A percentile compares a stretch with the other conserved stretches of the same genome.
These are phyloP conservation scores for Galerucella calmariensis DNA, from an alignment of 2,888 invertebrate species.

Conservation along the genomic window DNA sequence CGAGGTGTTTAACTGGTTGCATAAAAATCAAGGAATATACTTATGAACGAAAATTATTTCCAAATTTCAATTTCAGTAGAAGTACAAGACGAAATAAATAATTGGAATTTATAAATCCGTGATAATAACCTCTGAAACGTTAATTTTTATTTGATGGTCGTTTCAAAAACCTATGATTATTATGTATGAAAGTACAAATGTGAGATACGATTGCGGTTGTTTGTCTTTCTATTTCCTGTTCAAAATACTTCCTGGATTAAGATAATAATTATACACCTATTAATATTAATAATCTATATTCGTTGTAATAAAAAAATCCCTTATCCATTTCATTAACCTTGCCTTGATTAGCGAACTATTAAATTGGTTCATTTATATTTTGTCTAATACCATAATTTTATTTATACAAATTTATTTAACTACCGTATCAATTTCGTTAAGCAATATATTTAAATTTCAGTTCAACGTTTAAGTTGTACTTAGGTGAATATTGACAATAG, in stretches of 20 bases:
- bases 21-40: too few relatives aligned
- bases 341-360: conserved; percentile 7
- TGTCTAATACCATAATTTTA: not conserved
- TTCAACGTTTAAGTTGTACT: not conserved
- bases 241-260: conserved; percentile 10
- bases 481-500: too few relatives aligned
- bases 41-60: too few relatives aligned
- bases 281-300: not conserved
- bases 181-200: conserved; percentile 1
- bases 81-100: not conserved
- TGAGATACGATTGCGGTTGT: conserved; percentile 1
- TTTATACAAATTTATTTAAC: not conserved
- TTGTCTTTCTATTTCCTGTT: not conserved
- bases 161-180: not conserved
- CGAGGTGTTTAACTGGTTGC: too few relatives aligned
- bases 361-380: conserved; percentile 4
- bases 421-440: not conserved
- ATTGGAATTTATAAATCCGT: conserved; percentile 50
- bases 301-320: not conserved
- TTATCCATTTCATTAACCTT: conserved; percentile 9
- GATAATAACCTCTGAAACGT: conserved; percentile 47
- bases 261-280: conserved; percentile 6
- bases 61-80: too few relatives aligned
- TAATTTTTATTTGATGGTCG: not conserved
- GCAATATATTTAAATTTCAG: not conserved